Evolutionary conservation across 2,797 vertebrate species (phyloP).

Genomic region (Cynopterus sphinx): DNA sequence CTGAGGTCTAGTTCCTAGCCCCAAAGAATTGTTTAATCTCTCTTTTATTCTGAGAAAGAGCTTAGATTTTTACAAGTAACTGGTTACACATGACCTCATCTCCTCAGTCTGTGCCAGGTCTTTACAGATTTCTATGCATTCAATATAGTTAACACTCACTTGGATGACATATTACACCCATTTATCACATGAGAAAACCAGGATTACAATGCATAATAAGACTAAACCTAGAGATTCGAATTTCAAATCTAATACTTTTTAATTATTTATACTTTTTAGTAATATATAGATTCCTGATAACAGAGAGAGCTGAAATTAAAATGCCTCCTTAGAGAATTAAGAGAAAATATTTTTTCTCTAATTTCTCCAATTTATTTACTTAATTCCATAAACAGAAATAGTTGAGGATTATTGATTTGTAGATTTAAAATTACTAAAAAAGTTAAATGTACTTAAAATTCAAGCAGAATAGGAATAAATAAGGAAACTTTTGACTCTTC

Average conservation of each 20-base stretch:
- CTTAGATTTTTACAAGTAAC: neutral
- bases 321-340: neutral
- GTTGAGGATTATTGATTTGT: neutral
- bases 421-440: neutral
- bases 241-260: neutral
- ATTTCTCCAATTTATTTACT: conserved; percentile 5
- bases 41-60: neutral
- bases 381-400: neutral
- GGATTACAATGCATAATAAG: neutral
- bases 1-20: neutral
- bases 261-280: neutral
- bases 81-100: neutral
- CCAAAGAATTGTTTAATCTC: neutral
- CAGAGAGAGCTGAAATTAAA: neutral
- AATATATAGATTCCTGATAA: neutral
- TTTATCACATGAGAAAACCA: neutral
- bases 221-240: neutral
- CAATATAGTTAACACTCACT: neutral
- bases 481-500: neutral
- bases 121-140: neutral
- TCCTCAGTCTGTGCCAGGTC: neutral
- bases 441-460: neutral
- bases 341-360: neutral
- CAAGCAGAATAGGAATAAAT: neutral
- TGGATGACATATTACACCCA: neutral